These are phyloP conservation scores for Lasioglossum marginatum DNA, from an alignment of 2,888 invertebrate species.

Conservation along the genomic window DNA sequence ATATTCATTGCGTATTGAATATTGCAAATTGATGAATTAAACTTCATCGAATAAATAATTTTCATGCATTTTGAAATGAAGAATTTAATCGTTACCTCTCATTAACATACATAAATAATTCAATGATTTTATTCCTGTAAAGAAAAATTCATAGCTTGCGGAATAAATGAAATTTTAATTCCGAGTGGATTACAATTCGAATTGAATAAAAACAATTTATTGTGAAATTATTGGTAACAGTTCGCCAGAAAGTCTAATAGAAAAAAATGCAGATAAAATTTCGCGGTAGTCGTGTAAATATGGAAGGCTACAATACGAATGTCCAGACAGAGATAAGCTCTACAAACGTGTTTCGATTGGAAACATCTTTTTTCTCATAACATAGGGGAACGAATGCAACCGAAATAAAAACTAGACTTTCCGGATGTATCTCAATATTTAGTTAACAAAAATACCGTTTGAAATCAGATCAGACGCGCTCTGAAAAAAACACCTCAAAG, in stretches of 20 bases:
- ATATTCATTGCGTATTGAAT: neutral
- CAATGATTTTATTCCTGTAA: neutral
- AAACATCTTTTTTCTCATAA: neutral
- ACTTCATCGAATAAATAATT: neutral
- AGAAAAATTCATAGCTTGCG: neutral
- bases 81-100: neutral
- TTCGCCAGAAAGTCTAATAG: neutral
- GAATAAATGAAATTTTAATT: neutral
- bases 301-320: neutral
- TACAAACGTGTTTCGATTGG: conserved; percentile 1
- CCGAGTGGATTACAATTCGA: neutral
- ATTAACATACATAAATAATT: neutral
- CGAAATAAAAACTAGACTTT: neutral
- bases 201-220: neutral
- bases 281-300: neutral
- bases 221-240: neutral
- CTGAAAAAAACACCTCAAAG: conserved; percentile 17
- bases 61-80: neutral
- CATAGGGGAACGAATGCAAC: neutral
- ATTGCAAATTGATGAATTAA: neutral
- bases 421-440: neutral
- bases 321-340: conserved; percentile 4
- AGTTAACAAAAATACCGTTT: conserved; percentile 36
- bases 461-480: conserved; percentile 29
- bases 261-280: neutral